Base-by-base conservation (phyloP, 2,797 vertebrate species). In the Esox masquinongy region DNA sequence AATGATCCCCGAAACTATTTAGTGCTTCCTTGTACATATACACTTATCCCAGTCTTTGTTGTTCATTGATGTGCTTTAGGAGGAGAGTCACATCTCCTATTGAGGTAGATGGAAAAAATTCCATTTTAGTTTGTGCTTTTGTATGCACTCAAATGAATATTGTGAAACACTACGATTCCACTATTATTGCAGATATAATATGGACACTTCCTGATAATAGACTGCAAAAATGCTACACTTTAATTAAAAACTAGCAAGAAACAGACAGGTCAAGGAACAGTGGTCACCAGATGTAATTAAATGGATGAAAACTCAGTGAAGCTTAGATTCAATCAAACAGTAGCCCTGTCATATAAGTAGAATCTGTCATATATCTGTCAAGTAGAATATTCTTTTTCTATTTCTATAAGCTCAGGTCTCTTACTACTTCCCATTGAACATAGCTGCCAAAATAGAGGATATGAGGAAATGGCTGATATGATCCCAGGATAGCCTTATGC, bases 401-500 rank as follows among this genome's bases (percentile, higher is more conserved):
- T 56, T n/a, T 61, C 56, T 14, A 61, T 24, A 24, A 53, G 16
- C n/a, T 29, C 75, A 53, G 73, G 69, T 73, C 77, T 82, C 76
- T 47, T 74, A 77, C 68, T 43, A 77, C 80, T 81, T 78, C 68
- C 47, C 74, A 79, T 36, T 75, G 80, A 59, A 73, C 12, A 5
- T 2, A 74, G 70, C 83, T 84, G 80, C 85, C 82, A 88, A 87
- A 89, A 83, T 63, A 26, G 19, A 9, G 79, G 82, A 88, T 84
- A 80, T 81, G 81, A 86, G 83, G 80, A 87, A 88, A 89, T 83
- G 82, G 86, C 85, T 82, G 77, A 84, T 86, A 74, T 91, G 85
- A 92, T 92, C 89, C 87, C 64, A 75, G 83, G 89, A 84, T 80
- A 59, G 77, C 83, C 85, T 92, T 88, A 88, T 5, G 64, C 90